Conservation (phyloP, 2,113 vertebrate genomes). For the Misgurnus anguillicaudatus region DNA sequence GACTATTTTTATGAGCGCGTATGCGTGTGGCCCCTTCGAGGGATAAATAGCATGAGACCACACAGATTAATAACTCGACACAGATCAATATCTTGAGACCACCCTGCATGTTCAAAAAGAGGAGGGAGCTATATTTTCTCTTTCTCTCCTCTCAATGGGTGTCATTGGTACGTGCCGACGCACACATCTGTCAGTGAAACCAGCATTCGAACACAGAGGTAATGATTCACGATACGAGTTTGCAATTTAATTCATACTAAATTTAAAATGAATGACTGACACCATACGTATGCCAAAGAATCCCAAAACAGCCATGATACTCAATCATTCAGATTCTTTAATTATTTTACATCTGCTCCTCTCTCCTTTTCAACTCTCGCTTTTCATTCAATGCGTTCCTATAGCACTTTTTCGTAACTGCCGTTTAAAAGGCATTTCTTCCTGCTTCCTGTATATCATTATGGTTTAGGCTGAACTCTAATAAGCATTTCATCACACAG, state of each 20-base stretch:
- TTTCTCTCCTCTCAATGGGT: slow-evolving; percentile 8
- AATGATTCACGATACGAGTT: no score
- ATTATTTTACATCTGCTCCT: slow-evolving; percentile 49
- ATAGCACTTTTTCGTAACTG: slow-evolving; percentile 29
- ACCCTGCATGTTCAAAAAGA: slow-evolving; percentile 15
- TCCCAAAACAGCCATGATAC: neutral
- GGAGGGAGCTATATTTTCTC: neutral
- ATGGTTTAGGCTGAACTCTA: neutral
- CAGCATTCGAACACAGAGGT: no score
- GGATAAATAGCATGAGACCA: slow-evolving; percentile 60
- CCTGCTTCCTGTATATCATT: slow-evolving; percentile 28
- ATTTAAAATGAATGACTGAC: no score
- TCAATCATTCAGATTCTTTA: slow-evolving; percentile 38
- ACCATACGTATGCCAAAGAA: no score
- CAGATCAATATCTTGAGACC: slow-evolving; percentile 63
- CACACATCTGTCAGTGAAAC: no score
- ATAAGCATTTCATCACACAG: slow-evolving; percentile 35
- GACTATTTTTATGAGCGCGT: slow-evolving; percentile 14
- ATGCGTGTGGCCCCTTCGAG: slow-evolving; percentile 12
- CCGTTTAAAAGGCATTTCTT: slow-evolving; percentile 19
- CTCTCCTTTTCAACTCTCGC: slow-evolving; percentile 13
- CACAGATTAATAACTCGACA: slow-evolving; percentile 62
- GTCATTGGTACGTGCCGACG: neutral
- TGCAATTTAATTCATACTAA: no score
- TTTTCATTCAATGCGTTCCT: slow-evolving; percentile 21